These are phyloP conservation scores for Misgurnus anguillicaudatus DNA, from an alignment of 2,113 vertebrate genomes.

Conservation along the genomic window DNA sequence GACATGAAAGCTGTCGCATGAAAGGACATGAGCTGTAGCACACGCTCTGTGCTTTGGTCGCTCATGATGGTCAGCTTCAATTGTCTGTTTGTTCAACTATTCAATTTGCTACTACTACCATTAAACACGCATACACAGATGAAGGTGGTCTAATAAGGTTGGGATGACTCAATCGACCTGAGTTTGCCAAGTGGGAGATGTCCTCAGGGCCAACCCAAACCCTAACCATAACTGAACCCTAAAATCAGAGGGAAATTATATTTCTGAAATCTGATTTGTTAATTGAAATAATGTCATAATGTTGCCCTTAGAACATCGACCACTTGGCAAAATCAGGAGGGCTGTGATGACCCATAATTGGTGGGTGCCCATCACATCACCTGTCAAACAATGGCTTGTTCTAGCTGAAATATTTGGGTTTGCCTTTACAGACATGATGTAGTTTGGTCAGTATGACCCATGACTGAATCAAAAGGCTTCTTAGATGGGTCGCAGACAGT, in stretches of 20 bases:
- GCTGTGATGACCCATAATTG: too few relatives aligned
- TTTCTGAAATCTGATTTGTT: too few relatives aligned
- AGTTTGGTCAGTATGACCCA: not conserved
- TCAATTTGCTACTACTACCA: not conserved
- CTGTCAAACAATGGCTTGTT: not conserved
- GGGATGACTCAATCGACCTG: not conserved
- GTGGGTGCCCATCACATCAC: slow-evolving; percentile 1
- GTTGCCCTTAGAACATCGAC: too few relatives aligned
- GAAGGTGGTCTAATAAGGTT: not conserved
- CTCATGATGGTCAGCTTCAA: slow-evolving; percentile 29
- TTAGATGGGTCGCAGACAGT: not conserved
- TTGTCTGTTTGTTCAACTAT: slow-evolving; percentile 7
- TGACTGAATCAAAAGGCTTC: not conserved
- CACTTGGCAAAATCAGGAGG: too few relatives aligned
- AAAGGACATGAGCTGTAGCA: slow-evolving; percentile 49
- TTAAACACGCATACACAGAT: not conserved
- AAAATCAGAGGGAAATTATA: too few relatives aligned
- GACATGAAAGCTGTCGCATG: slow-evolving; percentile 55
- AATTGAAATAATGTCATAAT: too few relatives aligned
- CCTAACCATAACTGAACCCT: too few relatives aligned
- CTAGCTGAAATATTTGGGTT: not conserved
- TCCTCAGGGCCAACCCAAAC: too few relatives aligned
- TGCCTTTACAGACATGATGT: not conserved
- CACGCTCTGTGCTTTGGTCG: slow-evolving; percentile 45
- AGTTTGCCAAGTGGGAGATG: too few relatives aligned